Base-by-base conservation (phyloP, 1,140 invertebrate species). In the Panulirus ornatus region DNA sequence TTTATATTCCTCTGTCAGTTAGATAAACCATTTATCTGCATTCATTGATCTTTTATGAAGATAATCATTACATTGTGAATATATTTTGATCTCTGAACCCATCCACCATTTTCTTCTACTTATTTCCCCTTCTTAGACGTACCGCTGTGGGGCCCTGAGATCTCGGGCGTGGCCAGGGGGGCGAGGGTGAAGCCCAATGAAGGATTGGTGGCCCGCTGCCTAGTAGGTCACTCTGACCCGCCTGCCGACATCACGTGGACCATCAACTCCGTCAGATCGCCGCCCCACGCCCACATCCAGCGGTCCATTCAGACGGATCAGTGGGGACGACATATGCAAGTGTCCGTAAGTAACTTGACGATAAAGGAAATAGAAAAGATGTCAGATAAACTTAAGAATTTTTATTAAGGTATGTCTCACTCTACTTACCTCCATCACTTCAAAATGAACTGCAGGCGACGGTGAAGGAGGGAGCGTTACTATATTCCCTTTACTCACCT, bases 91-190 rank as follows among this genome's bases (percentile, higher is more conserved):
- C n/a, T n/a, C n/a, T n/a, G n/a, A n/a, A 1, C 3, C 42, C 16
- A 19, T 1, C 16, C 8, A 40, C 19, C 11, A 11, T 22, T 40
- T 75, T 38, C 38, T 5, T 5, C 42, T 38, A 14, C 1, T 40
- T 19, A 14, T 40, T 30, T 84, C 5, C 16, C 81, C 22, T 22
- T 71, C 36, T 27, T 66, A 84, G 82, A 84, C 66, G 70, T 84
- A 30, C 83, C 83, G n/a, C n/a, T 71, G 16, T 84, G 83, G 83
- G 83, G 83, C 40, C 83, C 83, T 0, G 83, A 84, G 70, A 19
- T 84, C n/a, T 51, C 66, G 44, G 83, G 83, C 16, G 63, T 71
- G 63, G 66, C 70, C 63, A 38, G 42, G 5, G 63, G 63, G 2
- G 38, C 54, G n/a, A 70, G 66, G 40, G 83, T 84, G 40, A 40